phyloP scores from a whole-genome alignment of 2,888 invertebrate species.

The Drosophila dives region DNA sequence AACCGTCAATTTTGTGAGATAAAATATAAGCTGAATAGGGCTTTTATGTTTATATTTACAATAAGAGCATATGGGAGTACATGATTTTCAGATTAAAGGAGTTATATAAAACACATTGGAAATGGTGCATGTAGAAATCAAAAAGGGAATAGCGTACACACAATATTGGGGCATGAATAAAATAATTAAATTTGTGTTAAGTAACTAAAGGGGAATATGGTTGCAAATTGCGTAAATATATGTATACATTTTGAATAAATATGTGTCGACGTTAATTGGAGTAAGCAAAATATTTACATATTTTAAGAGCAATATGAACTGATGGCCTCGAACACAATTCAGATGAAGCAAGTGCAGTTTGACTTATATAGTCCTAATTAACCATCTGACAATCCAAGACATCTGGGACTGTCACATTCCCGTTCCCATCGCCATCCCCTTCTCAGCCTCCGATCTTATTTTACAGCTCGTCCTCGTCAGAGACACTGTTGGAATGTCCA shows the following conservation, averaged over 20 bases:
- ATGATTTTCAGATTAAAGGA: neutral
- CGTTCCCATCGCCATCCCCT: neutral
- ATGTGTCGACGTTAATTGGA: neutral
- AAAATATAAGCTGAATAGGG: neutral
- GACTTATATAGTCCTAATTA: slow-evolving; percentile 74
- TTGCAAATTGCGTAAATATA: neutral
- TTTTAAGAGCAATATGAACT: slow-evolving; percentile 3
- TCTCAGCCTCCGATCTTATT: neutral
- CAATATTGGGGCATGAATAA: neutral
- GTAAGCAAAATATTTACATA: slow-evolving; percentile 16
- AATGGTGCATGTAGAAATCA: neutral
- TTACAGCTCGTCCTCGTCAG: slow-evolving; percentile 10
- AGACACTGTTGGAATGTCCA: slow-evolving; percentile 47
- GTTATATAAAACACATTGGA: slow-evolving; percentile 19
- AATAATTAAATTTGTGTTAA: neutral
- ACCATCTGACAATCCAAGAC: slow-evolving; percentile 58
- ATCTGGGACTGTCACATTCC: slow-evolving; percentile 25
- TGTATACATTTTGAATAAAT: neutral
- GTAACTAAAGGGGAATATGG: neutral
- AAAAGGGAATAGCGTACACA: neutral
- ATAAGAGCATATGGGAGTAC: neutral
- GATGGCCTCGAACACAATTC: slow-evolving; percentile 29
- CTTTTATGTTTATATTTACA: neutral
- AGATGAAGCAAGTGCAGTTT: slow-evolving; percentile 38
- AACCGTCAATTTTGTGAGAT: slow-evolving; percentile 9